These are phyloP conservation scores for Zaprionus kolodkinae DNA, from an alignment of 1,140 invertebrate species.

Conservation along the genomic window DNA sequence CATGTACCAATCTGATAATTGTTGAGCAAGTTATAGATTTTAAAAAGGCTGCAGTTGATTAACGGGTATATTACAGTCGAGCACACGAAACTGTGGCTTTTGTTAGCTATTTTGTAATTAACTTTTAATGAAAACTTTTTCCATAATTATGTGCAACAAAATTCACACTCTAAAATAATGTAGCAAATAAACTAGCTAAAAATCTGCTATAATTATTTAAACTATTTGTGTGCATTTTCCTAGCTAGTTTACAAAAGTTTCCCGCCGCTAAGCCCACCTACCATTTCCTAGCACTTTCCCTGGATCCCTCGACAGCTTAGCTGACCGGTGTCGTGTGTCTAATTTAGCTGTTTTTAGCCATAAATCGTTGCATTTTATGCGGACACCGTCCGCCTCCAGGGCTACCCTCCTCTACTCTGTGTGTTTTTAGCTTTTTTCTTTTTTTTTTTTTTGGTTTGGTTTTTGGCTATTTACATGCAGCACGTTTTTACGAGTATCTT, in stretches of 20 bases:
- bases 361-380: slow-evolving; percentile 50
- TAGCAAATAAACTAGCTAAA: neutral
- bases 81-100: no score
- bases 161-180: neutral
- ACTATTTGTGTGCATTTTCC: neutral
- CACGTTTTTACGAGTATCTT: slow-evolving; percentile 75
- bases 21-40: no score
- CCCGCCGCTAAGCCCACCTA: neutral
- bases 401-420: neutral
- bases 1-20: no score
- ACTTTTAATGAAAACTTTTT: no score
- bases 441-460: slow-evolving; percentile 29
- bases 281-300: neutral
- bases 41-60: no score
- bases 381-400: neutral
- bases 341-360: slow-evolving; percentile 38
- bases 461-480: slow-evolving; percentile 57
- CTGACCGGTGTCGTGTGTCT: slow-evolving; percentile 29
- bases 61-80: no score
- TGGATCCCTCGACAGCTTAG: neutral
- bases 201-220: neutral
- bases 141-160: neutral
- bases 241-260: neutral
- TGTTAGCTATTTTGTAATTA: neutral
- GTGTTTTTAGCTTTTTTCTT: slow-evolving; percentile 7